phyloP scores from a whole-genome alignment of 2,797 vertebrate genomes.

The Anolis apletophallus region DNA sequence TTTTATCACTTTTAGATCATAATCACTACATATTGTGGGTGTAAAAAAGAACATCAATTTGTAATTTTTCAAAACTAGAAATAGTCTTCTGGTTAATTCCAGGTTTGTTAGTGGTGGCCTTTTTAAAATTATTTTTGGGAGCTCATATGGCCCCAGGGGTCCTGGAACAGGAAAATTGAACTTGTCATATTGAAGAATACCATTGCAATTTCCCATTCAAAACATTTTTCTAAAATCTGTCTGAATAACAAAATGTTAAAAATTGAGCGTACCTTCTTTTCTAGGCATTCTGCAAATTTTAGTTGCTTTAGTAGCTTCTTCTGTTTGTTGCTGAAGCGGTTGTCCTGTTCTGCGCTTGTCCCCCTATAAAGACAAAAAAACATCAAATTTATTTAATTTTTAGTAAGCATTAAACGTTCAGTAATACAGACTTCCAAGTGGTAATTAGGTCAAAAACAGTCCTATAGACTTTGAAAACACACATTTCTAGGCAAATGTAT shows the following conservation, averaged over 20 bases:
- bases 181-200: too few relatives aligned
- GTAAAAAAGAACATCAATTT: too few relatives aligned
- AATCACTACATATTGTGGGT: too few relatives aligned
- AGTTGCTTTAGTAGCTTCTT: conserved; percentile 99
- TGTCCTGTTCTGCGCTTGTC: conserved; percentile 99
- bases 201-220: too few relatives aligned
- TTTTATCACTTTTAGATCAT: too few relatives aligned
- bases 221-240: neutral
- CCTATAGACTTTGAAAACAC: neutral
- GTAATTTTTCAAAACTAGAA: too few relatives aligned
- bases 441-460: neutral
- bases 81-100: too few relatives aligned
- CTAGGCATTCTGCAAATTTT: conserved; percentile 99
- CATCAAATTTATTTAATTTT: neutral
- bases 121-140: too few relatives aligned
- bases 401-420: neutral
- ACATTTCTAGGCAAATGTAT: neutral
- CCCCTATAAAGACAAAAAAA: conserved; percentile 81
- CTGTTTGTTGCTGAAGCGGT: conserved; percentile 99
- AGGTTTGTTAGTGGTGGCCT: too few relatives aligned
- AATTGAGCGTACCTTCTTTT: conserved; percentile 92
- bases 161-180: too few relatives aligned
- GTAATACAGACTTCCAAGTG: neutral
- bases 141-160: too few relatives aligned
- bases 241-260: neutral